Base-by-base conservation (phyloP, 2,797 vertebrate genomes). In the Amblyopsis hoosieri region DNA sequence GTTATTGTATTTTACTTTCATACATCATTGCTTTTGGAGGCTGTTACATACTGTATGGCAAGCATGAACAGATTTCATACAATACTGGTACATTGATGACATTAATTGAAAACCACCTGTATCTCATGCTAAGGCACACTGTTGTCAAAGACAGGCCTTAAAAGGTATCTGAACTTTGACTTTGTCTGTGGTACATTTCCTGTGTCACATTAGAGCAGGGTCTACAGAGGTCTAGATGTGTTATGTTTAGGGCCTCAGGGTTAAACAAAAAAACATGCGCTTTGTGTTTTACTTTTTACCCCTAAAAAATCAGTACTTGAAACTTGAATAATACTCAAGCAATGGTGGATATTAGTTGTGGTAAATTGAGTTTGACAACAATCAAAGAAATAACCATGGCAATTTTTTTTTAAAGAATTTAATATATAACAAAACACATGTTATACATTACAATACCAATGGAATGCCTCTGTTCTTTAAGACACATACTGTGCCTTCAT, bases 381-480 rank as follows among this genome's bases (percentile, higher is more conserved):
- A 60, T 46, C 45, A 67, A 72, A 76, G 53, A 79, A 80, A 65
- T 31, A 64, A 75, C 46, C 2, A 60, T 78, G 19, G 45, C 69
- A 49, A 12, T 56, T 45, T 17, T 23, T 75, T 78, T 80, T 82
- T 42, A 71, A 46, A 61, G 13, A 48, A 66, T 91, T 87, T 88
- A 90, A 85, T 89, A 83, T 71, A 82, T 67, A 86, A 76, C 63
- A 85, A 80, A 82, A 76, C 78, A 86, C 57, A 81, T 72, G 77
- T 69, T 73, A 78, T 60, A 85, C 72, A 82, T 83, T 80, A 79
- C 77, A 70, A 69, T 73, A 76, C 48, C 75, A 79, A 72, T 73
- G 79, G 83, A 87, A 86, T 75, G 76, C 69, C 78, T 87, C 71
- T 70, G 67, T 72, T 85, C 78, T 74, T 76, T 71, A 37, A 56